Percentiles rank a stretch among this genome's conserved stretches.
phyloP scores from a whole-genome alignment of 2,113 vertebrate species.

The Charadrius vociferus region DNA sequence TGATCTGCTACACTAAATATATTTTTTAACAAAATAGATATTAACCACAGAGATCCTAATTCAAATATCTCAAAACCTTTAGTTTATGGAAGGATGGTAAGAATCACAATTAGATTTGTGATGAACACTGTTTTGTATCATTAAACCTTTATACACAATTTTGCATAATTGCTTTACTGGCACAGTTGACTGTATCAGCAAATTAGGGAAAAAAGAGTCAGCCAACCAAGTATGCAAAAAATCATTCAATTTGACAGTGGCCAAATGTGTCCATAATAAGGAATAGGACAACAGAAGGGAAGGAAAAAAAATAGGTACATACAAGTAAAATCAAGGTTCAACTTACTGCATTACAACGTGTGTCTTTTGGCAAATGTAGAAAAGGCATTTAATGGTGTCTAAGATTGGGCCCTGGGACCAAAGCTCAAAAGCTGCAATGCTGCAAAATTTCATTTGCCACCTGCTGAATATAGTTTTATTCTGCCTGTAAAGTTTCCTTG shows the following conservation, averaged over 20 bases:
- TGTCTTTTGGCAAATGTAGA: background rate
- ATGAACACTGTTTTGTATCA: constrained; percentile 45
- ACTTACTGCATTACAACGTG: background rate
- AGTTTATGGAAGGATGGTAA: background rate
- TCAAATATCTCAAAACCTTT: background rate
- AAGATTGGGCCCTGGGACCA: background rate
- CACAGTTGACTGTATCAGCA: constrained; percentile 37
- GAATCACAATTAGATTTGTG: constrained; percentile 51
- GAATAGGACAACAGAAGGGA: background rate
- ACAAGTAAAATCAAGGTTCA: background rate
- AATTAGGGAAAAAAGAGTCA: constrained; percentile 3
- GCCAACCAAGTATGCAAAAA: constrained; percentile 34
- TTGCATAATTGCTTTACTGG: constrained; percentile 44
- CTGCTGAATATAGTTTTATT: background rate
- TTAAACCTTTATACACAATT: constrained; percentile 51
- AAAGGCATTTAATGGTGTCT: background rate
- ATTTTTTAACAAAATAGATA: background rate
- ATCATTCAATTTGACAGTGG: constrained; percentile 23
- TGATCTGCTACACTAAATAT: background rate
- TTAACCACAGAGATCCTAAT: background rate
- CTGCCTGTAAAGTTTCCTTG: background rate
- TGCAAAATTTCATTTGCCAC: background rate
- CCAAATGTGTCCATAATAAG: background rate
- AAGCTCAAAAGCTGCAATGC: background rate
- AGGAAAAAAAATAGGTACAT: background rate